Evolutionary conservation across 2,113 vertebrate species (phyloP), one percentile per base, ranked within the genome.

Genomic region (Equus quagga): DNA sequence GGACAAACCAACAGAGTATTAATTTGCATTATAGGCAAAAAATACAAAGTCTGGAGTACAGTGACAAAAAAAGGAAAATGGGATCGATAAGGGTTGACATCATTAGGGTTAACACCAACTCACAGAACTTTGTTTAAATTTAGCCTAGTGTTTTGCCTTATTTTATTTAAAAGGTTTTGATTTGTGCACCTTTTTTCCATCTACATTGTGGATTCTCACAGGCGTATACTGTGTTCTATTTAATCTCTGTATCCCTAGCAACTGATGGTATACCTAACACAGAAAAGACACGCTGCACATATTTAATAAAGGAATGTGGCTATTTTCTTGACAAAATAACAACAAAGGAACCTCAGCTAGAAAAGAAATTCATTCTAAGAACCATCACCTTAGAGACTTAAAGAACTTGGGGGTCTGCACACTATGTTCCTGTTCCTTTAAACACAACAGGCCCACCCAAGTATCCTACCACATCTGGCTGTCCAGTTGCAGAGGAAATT

Each of bases 301-400:
- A 67, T 72, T n/a, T 73, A 49, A 85, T 78, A 46, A 94, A 70
- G 28, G 64, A 91, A 80, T 8, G 41, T 44, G 33, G 56, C 64
- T 64, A 4, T 96, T 70, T 88, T 72, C 19, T 87, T 62, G 8
- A 72, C 4, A 91, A 91, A 94, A 64, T 26, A 2, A 70, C 56
- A 95, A 78, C 69, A 62, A 67, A 76, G 0, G 1, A 82, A 91
- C 46, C 81, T 87, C 31, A 62, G 15, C n/a, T 78, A 78, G 31
- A 65, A 93, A 96, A 81, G 79, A n/a, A 91, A 64, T 8, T 62
- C 31, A 72, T 72, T 89, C 93, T 62, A 58, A 95, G 64, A 87
- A 82, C 80, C 72, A 85, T 89, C 26, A 69, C 23, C 1, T 31
- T 51, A 75, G 15, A 65, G 54, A 81, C 33, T 60, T 54, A 75